Base-by-base conservation (phyloP, 2,888 invertebrate species). In the Mantis religiosa region DNA sequence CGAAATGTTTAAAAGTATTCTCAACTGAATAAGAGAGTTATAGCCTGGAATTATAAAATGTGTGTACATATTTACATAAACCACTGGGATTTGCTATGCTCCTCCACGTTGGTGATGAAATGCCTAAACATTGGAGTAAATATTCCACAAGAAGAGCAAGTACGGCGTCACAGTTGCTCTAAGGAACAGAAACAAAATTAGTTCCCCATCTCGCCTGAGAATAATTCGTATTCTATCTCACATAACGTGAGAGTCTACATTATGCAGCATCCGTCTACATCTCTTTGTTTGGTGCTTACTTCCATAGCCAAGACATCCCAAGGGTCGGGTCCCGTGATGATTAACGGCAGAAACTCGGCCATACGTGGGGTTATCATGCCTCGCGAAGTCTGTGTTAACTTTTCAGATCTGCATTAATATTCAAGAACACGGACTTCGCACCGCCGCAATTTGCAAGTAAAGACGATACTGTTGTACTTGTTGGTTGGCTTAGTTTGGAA, bases 361-460 rank as follows among this genome's bases (percentile, higher is more conserved):
- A 71, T 71, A 71, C 54, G 54, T 71, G 54, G 54, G 54, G 54
- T 71, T 71, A 71, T 71, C 54, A 71, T 71, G 54, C 25, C 54
- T 82, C 34, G 34, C 82, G 27, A 87, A 87, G 87, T 87, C 87
- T 87, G 54, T 82, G 87, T 82, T 87, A 87, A 87, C 82, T 87
- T 82, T 87, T 87, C 87, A 82, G 88, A 88, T 88, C 25, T 27
- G 47, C 85, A 88, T 88, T 88, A 85, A 88, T 85, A 88, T 84
- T 88, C 88, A 88, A 85, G 88, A 84, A 88, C 84, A 88, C 83
- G 88, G 88, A 83, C 84, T 84, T 84, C 15, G 47, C 81, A 85
- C 82, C 81, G 84, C 47, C 41, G 7, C 25, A 30, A 83, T 84
- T 87, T 87, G 83, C 87, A 87, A 87, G 87, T 41, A 82, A 87